Percentiles rank a stretch among this genome's conserved stretches.
Evolutionary conservation across 1,140 invertebrate genomes (phyloP).

Genomic region (Pseudomyrmex cubaensis): DNA sequence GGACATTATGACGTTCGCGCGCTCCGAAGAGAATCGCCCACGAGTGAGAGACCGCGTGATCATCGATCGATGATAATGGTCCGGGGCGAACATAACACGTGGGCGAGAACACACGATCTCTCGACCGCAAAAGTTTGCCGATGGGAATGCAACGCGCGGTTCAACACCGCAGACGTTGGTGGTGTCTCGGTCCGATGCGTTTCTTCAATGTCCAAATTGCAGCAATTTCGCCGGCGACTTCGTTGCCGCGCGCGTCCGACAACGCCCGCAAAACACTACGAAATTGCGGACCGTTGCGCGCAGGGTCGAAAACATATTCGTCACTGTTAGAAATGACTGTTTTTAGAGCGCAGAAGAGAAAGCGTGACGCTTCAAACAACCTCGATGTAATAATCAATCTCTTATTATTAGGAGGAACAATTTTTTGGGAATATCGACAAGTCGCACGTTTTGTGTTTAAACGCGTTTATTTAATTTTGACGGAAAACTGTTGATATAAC

Average conservation of each 20-base stretch:
- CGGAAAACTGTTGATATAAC: slow-evolving; percentile 13
- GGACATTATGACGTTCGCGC: slow-evolving; percentile 72
- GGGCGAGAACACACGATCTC: slow-evolving; percentile 57
- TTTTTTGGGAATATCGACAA: too few relatives aligned
- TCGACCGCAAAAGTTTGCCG: slow-evolving; percentile 47
- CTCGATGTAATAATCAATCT: neutral
- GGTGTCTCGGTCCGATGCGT: slow-evolving; percentile 28
- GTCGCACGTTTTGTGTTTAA: neutral
- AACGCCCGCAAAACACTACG: slow-evolving; percentile 11
- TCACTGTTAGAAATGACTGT: slow-evolving; percentile 1
- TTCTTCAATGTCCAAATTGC: slow-evolving; percentile 39
- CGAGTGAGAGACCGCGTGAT: slow-evolving; percentile 66
- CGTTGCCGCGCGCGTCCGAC: slow-evolving; percentile 62
- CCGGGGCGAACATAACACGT: slow-evolving; percentile 43
- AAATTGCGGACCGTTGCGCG: slow-evolving; percentile 13
- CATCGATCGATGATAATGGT: slow-evolving; percentile 62
- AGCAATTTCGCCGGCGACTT: slow-evolving; percentile 47
- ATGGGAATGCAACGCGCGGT: slow-evolving; percentile 26
- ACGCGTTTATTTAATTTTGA: slow-evolving; percentile 9
- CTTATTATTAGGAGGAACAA: neutral
- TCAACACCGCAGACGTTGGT: slow-evolving; percentile 2
- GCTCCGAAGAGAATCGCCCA: slow-evolving; percentile 72
- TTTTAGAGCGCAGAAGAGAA: neutral
- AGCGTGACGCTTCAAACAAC: neutral
- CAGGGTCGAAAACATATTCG: neutral